phyloP scores from a whole-genome alignment of 92 coral and sea anemone genomes.

The Pocillopora grandis region DNA sequence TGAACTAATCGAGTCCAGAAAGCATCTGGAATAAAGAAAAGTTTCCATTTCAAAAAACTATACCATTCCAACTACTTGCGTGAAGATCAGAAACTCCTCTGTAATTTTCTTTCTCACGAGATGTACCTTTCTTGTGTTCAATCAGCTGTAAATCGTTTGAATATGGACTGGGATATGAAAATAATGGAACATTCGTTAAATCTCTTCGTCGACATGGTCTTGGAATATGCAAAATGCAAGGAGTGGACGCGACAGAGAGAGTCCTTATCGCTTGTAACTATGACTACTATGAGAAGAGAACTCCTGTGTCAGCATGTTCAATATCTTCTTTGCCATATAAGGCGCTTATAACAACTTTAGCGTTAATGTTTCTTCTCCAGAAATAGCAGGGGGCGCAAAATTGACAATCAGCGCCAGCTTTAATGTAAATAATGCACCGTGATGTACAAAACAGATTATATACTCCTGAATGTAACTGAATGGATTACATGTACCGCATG shows the following conservation, averaged over 20 bases:
- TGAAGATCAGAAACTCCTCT: too few species aligned
- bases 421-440: background rate
- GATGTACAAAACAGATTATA: too few species aligned
- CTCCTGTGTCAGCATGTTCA: constrained; percentile 10
- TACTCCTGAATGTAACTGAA: too few species aligned
- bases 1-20: too few species aligned
- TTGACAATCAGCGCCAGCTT: background rate
- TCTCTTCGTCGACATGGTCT: background rate
- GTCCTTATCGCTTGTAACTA: constrained; percentile 14
- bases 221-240: constrained; percentile 23
- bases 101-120: background rate
- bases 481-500: too few species aligned
- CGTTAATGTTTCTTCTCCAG: background rate
- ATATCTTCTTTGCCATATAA: background rate
- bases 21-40: too few species aligned
- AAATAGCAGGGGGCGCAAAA: background rate
- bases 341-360: background rate
- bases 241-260: background rate
- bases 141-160: constrained; percentile 34
- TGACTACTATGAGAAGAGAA: constrained; percentile 43
- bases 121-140: background rate
- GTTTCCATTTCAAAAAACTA: too few species aligned
- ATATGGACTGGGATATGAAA: constrained; percentile 25
- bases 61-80: too few species aligned
- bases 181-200: constrained; percentile 5